Evolutionary conservation across 2,113 vertebrate genomes (phyloP).

Genomic region (Lamprologus speciosus): DNA sequence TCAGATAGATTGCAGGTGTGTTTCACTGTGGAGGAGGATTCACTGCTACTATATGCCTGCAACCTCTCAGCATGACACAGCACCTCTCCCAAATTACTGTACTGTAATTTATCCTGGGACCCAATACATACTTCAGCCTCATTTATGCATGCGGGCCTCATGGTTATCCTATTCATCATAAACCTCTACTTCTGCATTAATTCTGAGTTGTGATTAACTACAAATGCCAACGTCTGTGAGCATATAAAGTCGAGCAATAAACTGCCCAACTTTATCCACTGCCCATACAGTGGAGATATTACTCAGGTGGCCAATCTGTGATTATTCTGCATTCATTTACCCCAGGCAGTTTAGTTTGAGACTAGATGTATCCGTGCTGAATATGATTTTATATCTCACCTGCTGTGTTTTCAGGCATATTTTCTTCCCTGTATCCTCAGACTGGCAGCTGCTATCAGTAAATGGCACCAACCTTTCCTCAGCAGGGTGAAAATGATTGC

Average conservation of each 20-base stretch:
- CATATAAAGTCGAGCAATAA: constrained; percentile 38
- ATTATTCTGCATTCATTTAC: constrained; percentile 40
- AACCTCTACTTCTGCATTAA: constrained; percentile 26
- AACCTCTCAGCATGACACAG: constrained; percentile 28
- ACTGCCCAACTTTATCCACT: constrained; percentile 32
- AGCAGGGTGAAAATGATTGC: constrained; percentile 25
- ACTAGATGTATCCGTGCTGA: neutral
- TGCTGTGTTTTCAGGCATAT: constrained; percentile 11
- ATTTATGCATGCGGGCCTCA: constrained; percentile 28
- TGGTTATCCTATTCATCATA: constrained; percentile 46
- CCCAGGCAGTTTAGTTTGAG: neutral
- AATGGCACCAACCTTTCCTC: constrained; percentile 29
- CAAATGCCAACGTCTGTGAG: constrained; percentile 8
- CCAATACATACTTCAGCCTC: constrained; percentile 30
- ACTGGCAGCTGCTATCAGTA: constrained; percentile 30
- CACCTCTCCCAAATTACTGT: constrained; percentile 29
- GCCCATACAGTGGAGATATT: constrained; percentile 11
- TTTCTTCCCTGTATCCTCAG: constrained; percentile 2
- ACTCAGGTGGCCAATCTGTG: constrained; percentile 25
- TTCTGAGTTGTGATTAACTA: constrained; percentile 42
- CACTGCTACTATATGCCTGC: constrained; percentile 7
- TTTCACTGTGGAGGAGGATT: constrained; percentile 22
- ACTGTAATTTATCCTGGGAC: constrained; percentile 16
- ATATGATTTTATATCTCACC: constrained; percentile 15
- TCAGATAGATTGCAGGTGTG: constrained; percentile 53